A percentile compares a stretch with the other conserved stretches of the same genome.
phyloP scores from a whole-genome alignment of 2,888 invertebrate genomes.

The Diachrysia chrysitis region DNA sequence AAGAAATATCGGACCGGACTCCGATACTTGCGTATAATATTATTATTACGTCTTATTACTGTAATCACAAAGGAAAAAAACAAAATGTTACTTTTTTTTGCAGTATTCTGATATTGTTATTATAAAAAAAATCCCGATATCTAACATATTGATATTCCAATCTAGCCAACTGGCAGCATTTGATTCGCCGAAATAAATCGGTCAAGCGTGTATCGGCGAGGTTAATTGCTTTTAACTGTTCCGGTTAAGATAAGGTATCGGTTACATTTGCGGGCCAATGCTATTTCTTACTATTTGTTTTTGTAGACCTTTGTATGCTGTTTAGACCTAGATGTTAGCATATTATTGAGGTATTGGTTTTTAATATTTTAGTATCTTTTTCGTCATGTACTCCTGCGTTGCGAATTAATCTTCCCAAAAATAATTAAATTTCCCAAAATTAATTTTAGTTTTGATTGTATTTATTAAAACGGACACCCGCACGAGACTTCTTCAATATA shows the following conservation, averaged over 20 bases:
- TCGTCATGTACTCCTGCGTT: too few relatives aligned
- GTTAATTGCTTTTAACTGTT: conserved; percentile 67
- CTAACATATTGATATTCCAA: neutral
- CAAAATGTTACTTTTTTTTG: too few relatives aligned
- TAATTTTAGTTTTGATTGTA: too few relatives aligned
- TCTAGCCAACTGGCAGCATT: conserved; percentile 24
- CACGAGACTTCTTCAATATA: too few relatives aligned
- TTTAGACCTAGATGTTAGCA: neutral
- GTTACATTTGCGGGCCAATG: conserved; percentile 19
- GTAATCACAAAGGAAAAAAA: too few relatives aligned
- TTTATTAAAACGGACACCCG: too few relatives aligned
- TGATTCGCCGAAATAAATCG: conserved; percentile 61
- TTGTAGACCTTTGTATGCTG: conserved; percentile 29
- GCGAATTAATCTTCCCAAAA: too few relatives aligned
- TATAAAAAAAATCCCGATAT: neutral
- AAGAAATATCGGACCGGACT: too few relatives aligned
- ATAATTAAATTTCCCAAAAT: too few relatives aligned
- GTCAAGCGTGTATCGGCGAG: conserved; percentile 57
- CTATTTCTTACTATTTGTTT: conserved; percentile 19
- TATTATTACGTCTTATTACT: too few relatives aligned
- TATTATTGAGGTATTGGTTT: neutral
- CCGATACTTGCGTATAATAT: too few relatives aligned
- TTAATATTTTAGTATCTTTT: too few relatives aligned
- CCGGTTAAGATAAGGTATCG: conserved; percentile 50
- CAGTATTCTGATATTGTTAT: neutral